phyloP scores from a whole-genome alignment of 1,140 invertebrate genomes.

The Patella vulgata region DNA sequence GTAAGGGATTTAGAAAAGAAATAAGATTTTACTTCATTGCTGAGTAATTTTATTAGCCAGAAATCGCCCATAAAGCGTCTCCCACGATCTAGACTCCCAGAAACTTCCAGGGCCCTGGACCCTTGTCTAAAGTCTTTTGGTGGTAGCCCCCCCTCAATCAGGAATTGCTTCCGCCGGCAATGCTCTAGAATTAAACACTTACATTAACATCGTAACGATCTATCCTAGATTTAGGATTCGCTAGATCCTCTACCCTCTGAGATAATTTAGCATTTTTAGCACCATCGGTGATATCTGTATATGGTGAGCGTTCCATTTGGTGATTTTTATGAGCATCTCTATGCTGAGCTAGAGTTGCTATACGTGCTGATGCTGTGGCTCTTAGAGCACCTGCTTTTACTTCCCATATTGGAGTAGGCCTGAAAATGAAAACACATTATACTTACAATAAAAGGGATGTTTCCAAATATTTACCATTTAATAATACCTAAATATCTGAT shows the following conservation, averaged over 20 bases:
- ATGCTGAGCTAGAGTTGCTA: constrained; percentile 32
- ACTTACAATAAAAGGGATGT: not conserved
- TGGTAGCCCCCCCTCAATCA: too few relatives aligned
- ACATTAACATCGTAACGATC: constrained; percentile 34
- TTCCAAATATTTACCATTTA: not conserved
- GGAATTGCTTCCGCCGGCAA: too few relatives aligned
- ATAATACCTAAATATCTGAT: not conserved
- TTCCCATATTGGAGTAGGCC: constrained; percentile 48
- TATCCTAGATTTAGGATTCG: constrained; percentile 32
- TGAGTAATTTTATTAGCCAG: too few relatives aligned
- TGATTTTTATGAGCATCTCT: constrained; percentile 33
- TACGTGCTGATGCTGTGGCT: constrained; percentile 35
- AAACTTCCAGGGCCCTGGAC: too few relatives aligned
- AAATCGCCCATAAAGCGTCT: too few relatives aligned
- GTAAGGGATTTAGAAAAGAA: too few relatives aligned
- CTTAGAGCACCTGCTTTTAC: constrained; percentile 42
- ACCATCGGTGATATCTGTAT: constrained; percentile 36
- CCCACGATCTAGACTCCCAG: too few relatives aligned
- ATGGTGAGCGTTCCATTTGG: constrained; percentile 42
- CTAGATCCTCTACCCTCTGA: constrained; percentile 36
- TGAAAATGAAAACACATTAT: constrained; percentile 24
- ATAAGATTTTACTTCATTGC: too few relatives aligned
- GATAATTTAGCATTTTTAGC: constrained; percentile 35
- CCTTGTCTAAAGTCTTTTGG: too few relatives aligned
- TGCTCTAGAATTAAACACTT: too few relatives aligned